These are phyloP conservation scores for Charanyca ferruginea DNA, from an alignment of 2,888 invertebrate genomes.

Conservation along the genomic window DNA sequence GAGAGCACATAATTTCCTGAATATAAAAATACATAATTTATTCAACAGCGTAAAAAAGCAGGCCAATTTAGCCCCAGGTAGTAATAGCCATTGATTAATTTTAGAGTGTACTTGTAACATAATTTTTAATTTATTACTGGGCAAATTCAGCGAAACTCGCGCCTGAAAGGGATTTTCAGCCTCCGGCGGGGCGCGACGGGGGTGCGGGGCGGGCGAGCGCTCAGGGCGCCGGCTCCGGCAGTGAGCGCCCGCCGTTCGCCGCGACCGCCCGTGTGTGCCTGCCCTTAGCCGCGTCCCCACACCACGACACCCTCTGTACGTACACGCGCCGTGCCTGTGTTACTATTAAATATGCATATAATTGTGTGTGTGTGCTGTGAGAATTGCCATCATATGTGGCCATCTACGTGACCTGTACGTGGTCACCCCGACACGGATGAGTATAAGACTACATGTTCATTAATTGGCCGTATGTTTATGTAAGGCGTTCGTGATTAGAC, in stretches of 20 bases:
- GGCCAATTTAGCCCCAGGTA: slow-evolving; percentile 57
- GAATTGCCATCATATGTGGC: slow-evolving; percentile 72
- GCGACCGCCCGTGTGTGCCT: slow-evolving; percentile 63
- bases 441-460: slow-evolving; percentile 55
- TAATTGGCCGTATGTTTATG: slow-evolving; percentile 62
- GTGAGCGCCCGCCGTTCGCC: slow-evolving; percentile 73
- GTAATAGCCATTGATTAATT: slow-evolving; percentile 68
- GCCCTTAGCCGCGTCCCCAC: slow-evolving; percentile 35
- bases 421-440: slow-evolving; percentile 51
- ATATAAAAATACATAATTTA: slow-evolving; percentile 30
- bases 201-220: slow-evolving; percentile 60
- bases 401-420: slow-evolving; percentile 24
- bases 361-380: slow-evolving; percentile 71
- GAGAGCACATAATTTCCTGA: slow-evolving; percentile 23
- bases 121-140: slow-evolving; percentile 70
- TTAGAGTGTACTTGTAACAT: slow-evolving; percentile 67
- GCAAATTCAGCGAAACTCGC: slow-evolving; percentile 68
- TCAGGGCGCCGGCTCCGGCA: slow-evolving; percentile 81
- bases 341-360: slow-evolving; percentile 63
- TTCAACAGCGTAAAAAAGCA: slow-evolving; percentile 39
- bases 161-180: slow-evolving; percentile 77
- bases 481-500: slow-evolving; percentile 62
- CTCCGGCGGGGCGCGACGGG: slow-evolving; percentile 58
- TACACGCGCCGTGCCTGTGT: slow-evolving; percentile 71
- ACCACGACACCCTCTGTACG: slow-evolving; percentile 59